Evolutionary conservation across 2,888 invertebrate species (phyloP).

Genomic region (Mesorhabditis sp.): DNA sequence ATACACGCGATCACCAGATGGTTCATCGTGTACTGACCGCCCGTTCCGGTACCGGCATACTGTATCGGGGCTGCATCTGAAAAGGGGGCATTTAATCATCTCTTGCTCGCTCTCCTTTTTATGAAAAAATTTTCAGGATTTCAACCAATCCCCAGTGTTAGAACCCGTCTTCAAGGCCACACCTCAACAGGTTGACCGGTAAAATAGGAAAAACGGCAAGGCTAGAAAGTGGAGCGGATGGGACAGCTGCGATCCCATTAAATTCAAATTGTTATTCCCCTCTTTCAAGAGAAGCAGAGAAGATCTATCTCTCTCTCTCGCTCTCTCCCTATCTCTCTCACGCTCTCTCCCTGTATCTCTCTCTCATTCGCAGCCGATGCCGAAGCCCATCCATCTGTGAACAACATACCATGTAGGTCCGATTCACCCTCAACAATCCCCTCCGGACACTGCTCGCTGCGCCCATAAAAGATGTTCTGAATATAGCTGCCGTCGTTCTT

Average conservation of each 20-base stretch:
- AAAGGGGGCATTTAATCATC: background rate
- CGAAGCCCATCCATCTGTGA: background rate
- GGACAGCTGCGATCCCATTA: slow-evolving; percentile 2
- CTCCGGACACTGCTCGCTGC: slow-evolving; percentile 53
- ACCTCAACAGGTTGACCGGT: slow-evolving; percentile 9
- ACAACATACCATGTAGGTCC: slow-evolving; percentile 17
- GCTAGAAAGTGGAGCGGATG: slow-evolving; percentile 4
- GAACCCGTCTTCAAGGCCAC: slow-evolving; percentile 7
- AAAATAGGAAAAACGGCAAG: background rate
- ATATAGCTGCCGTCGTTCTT: slow-evolving; percentile 39
- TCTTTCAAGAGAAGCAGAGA: too few relatives aligned
- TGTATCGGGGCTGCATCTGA: background rate
- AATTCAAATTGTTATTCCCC: background rate
- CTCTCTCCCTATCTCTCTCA: too few relatives aligned
- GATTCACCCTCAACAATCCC: slow-evolving; percentile 28
- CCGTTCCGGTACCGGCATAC: background rate
- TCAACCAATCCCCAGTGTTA: too few relatives aligned
- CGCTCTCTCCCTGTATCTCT: too few relatives aligned
- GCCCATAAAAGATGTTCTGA: slow-evolving; percentile 53
- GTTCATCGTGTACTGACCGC: background rate
- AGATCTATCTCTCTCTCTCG: too few relatives aligned
- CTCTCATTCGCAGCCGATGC: too few relatives aligned
- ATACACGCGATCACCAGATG: slow-evolving; percentile 36
- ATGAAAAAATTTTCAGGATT: too few relatives aligned
- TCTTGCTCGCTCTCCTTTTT: too few relatives aligned